phyloP scores from a whole-genome alignment of 2,888 invertebrate genomes.

The Elysia crispata region DNA sequence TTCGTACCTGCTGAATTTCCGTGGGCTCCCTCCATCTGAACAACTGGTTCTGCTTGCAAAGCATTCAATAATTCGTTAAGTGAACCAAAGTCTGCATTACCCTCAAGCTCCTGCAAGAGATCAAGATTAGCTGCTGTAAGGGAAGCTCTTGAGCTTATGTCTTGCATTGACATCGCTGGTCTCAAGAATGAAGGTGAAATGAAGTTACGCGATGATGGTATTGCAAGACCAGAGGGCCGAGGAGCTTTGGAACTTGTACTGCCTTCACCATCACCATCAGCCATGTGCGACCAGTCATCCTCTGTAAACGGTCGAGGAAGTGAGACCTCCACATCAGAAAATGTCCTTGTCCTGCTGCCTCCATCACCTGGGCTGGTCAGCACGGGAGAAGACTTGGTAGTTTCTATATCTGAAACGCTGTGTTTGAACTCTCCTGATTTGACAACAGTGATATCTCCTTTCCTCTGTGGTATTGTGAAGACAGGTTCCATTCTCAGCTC shows the following conservation, averaged over 20 bases:
- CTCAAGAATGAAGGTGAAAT: constrained; percentile 51
- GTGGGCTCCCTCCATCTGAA: too few relatives aligned
- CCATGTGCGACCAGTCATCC: too few relatives aligned
- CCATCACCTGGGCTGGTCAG: background rate
- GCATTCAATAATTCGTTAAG: constrained; percentile 35
- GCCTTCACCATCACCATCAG: background rate
- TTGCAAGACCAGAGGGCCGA: constrained; percentile 6
- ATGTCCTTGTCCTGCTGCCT: background rate
- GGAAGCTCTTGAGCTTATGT: constrained; percentile 1
- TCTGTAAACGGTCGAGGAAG: background rate
- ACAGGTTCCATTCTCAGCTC: constrained; percentile 18
- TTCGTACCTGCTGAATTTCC: too few relatives aligned
- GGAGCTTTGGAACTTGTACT: background rate
- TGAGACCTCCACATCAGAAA: background rate
- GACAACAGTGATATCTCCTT: background rate
- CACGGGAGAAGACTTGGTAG: background rate
- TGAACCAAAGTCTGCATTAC: constrained; percentile 35
- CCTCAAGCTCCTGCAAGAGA: background rate
- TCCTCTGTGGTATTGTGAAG: background rate
- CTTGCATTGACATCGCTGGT: constrained; percentile 45
- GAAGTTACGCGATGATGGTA: constrained; percentile 37
- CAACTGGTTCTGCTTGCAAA: constrained; percentile 28
- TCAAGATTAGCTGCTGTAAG: background rate
- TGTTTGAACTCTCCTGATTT: background rate
- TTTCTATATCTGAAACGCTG: background rate